Conservation (phyloP, 2,113 vertebrate genomes). For the Anarrhichthys ocellatus region DNA sequence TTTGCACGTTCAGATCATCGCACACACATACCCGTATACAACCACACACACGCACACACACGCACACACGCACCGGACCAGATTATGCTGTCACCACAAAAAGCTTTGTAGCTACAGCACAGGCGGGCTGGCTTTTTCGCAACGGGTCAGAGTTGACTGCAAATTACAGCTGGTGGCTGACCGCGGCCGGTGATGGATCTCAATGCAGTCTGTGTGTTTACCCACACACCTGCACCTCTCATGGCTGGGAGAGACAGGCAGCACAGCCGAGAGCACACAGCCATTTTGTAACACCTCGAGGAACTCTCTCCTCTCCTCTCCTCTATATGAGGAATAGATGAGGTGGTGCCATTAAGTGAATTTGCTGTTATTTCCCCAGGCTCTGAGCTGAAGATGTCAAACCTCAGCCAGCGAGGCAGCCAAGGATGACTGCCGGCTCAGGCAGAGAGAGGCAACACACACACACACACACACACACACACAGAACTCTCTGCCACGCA, state of each 20-base stretch:
- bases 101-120: conserved; percentile 33
- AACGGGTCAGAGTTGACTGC: conserved; percentile 73
- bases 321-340: conserved; percentile 74
- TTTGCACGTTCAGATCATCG: conserved; percentile 32
- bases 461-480: conserved; percentile 37
- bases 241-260: conserved; percentile 34
- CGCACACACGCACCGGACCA: conserved; percentile 32
- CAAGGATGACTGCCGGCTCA: conserved; percentile 75
- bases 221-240: conserved; percentile 69
- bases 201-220: conserved; percentile 68
- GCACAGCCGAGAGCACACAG: conserved; percentile 65
- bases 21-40: not conserved
- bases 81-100: conserved; percentile 65
- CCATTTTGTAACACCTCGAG: conserved; percentile 77
- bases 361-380: conserved; percentile 83
- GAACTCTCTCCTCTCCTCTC: conserved; percentile 54
- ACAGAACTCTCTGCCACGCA: conserved; percentile 56
- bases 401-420: conserved; percentile 76
- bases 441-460: conserved; percentile 45
- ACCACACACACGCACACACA: conserved; percentile 40
- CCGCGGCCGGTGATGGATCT: conserved; percentile 64
- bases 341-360: conserved; percentile 83
- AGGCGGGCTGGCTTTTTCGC: conserved; percentile 38
- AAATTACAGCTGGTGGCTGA: conserved; percentile 73
- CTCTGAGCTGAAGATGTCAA: conserved; percentile 83